phyloP scores from a whole-genome alignment of 2,888 invertebrate species.

The Lordiphosa fenestrarum region DNA sequence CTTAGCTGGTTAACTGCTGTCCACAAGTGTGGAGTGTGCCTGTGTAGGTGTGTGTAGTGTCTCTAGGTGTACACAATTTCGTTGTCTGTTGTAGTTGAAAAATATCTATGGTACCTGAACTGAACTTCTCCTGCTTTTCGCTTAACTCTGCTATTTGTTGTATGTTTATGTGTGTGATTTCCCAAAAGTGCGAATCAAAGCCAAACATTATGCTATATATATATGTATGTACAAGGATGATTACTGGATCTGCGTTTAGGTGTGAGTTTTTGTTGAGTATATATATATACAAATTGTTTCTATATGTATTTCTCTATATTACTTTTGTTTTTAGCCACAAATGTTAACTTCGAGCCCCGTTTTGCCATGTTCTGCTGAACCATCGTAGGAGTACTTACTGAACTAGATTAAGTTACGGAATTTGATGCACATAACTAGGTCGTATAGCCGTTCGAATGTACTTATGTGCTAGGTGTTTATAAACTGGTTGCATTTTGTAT shows the following conservation, averaged over 20 bases:
- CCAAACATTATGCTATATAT: slow-evolving; percentile 17
- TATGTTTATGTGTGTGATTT: not conserved
- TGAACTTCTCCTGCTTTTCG: slow-evolving; percentile 50
- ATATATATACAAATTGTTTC: slow-evolving; percentile 38
- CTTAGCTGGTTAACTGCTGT: too few species aligned
- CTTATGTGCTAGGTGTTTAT: slow-evolving; percentile 24
- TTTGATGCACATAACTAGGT: slow-evolving; percentile 30
- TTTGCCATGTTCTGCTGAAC: slow-evolving; percentile 39
- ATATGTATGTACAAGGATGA: slow-evolving; percentile 15
- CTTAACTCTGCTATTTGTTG: slow-evolving; percentile 3
- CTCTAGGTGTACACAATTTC: slow-evolving; percentile 43
- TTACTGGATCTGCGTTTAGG: slow-evolving; percentile 21
- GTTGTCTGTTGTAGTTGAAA: slow-evolving; percentile 58
- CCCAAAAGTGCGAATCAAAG: slow-evolving; percentile 4
- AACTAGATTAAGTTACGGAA: slow-evolving; percentile 38
- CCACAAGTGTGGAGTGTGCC: slow-evolving; percentile 15
- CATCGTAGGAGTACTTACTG: slow-evolving; percentile 40
- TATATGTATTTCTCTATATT: slow-evolving; percentile 30
- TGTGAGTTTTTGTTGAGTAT: slow-evolving; percentile 25
- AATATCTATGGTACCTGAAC: slow-evolving; percentile 55
- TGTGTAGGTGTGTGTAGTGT: slow-evolving; percentile 14
- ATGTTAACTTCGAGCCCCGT: slow-evolving; percentile 80
- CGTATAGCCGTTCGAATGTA: slow-evolving; percentile 32
- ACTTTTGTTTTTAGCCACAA: slow-evolving; percentile 56
- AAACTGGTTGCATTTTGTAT: slow-evolving; percentile 32